Evolutionary conservation across 2,888 invertebrate genomes (phyloP), one percentile per base, ranked within the genome.

Genomic region (Dilophus febrilis): DNA sequence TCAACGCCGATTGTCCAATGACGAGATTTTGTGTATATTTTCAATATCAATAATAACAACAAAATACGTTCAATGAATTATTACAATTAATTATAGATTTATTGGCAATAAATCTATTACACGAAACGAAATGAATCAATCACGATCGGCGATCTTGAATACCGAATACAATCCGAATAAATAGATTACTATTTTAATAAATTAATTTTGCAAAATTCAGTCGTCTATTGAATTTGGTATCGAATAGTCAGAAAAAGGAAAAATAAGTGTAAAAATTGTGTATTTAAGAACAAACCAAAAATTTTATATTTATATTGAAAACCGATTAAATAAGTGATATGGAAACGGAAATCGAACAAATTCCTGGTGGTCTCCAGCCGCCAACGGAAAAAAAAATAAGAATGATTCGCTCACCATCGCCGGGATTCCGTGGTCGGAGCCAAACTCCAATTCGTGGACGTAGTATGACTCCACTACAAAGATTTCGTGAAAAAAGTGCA

Each of bases 391-490:
- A 59, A 48, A 56, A 49, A 47, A 55, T 29, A 18, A 40, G 58
- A 8, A 57, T 59, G 46, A 51, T 60, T 17, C 61, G 61, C 48
- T 61, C 61, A 5, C 61, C 61, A 27, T 60, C 61, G 42, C 61
- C 61, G 30, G 55, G 55, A 34, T 43, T 61, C 36, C 59, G 61
- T 43, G 61, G 60, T 36, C 58, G 61, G 27, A 61, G 61, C 50
- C 55, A 56, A 44, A 61, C 61, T 33, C 61, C 61, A 26, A 55
- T 61, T 32, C 58, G 58, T n/a, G 61, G 61, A 12, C 52, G 61
- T 34, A 60, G 60, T 50, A 58, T 58, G 47, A 61, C 61, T 8
- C 61, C 61, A 5, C 59, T 61, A 37, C 51, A 45, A 16, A 32
- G 38, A 27, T 39, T 35, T 29, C 33, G 39, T 14, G 40, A 40